These are phyloP conservation scores for Ceryle rudis DNA, from an alignment of 2,797 vertebrate species.

Conservation along the genomic window DNA sequence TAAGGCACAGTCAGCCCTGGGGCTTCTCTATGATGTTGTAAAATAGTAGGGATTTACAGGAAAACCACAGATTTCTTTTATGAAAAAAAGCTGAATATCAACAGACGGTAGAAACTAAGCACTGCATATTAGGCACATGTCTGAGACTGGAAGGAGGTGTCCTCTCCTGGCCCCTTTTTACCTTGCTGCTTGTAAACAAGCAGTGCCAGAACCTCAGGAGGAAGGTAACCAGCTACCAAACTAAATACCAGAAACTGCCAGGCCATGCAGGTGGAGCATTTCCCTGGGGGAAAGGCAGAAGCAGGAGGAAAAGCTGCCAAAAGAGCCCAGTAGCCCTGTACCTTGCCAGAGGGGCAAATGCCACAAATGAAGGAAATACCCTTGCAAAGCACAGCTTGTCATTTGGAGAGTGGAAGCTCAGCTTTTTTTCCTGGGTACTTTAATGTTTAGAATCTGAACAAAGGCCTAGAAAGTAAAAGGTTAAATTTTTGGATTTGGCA, in stretches of 20 bases:
- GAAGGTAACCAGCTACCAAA: background rate
- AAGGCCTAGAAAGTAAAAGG: background rate
- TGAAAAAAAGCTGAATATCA: background rate
- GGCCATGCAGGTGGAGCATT: background rate
- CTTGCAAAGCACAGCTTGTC: slow-evolving; percentile 6
- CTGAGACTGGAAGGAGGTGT: background rate
- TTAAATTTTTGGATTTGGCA: background rate
- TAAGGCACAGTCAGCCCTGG: background rate
- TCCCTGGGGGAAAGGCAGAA: background rate
- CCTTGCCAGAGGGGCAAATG: slow-evolving; percentile 22
- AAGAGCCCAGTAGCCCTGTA: background rate
- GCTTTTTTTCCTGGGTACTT: slow-evolving; percentile 44
- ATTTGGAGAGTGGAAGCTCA: slow-evolving; percentile 23
- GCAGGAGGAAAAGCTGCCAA: background rate
- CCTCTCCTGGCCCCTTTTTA: background rate
- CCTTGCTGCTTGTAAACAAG: background rate
- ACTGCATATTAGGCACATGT: background rate
- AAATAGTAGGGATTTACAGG: background rate
- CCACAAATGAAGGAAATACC: slow-evolving; percentile 37
- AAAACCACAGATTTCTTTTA: background rate
- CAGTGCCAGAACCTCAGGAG: background rate
- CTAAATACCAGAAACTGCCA: background rate
- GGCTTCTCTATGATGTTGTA: background rate
- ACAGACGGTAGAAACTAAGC: background rate
- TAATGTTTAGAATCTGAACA: slow-evolving; percentile 18